These are phyloP conservation scores for Platycercus adscitus DNA, from an alignment of 2,113 vertebrate species.

Conservation along the genomic window DNA sequence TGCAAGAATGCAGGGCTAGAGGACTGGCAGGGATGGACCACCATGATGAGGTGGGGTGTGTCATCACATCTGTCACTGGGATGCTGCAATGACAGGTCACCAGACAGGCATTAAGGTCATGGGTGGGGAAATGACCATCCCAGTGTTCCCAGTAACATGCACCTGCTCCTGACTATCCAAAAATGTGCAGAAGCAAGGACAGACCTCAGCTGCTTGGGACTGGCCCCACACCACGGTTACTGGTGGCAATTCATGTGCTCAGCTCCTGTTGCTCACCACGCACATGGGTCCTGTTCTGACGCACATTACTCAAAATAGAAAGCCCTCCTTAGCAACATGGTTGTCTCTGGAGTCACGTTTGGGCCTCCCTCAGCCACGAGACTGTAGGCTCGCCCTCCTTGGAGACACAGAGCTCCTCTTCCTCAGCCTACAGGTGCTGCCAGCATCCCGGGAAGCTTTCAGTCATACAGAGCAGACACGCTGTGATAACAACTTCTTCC, in stretches of 20 bases:
- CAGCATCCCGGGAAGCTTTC: background rate
- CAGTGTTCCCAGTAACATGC: background rate
- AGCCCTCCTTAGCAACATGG: background rate
- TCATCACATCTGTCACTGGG: background rate
- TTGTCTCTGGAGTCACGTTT: background rate
- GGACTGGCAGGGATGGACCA: background rate
- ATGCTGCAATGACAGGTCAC: background rate
- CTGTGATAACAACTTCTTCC: background rate
- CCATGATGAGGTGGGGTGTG: fast-evolving
- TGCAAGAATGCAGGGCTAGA: background rate
- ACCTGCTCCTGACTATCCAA: background rate
- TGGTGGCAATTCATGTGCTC: background rate
- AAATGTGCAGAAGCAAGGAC: background rate
- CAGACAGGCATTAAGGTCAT: background rate
- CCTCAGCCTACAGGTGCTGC: background rate
- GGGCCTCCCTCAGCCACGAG: background rate
- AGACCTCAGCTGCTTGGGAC: background rate
- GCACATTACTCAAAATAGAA: background rate
- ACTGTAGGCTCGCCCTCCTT: background rate
- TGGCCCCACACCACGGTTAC: fast-evolving
- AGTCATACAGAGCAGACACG: background rate
- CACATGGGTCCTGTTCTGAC: background rate
- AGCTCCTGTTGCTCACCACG: background rate
- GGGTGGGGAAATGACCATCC: background rate
- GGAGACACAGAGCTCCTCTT: background rate